Percentiles rank a stretch among this genome's conserved stretches.
Evolutionary conservation across 2,888 invertebrate genomes (phyloP).

Genomic region (Noctua pronuba): DNA sequence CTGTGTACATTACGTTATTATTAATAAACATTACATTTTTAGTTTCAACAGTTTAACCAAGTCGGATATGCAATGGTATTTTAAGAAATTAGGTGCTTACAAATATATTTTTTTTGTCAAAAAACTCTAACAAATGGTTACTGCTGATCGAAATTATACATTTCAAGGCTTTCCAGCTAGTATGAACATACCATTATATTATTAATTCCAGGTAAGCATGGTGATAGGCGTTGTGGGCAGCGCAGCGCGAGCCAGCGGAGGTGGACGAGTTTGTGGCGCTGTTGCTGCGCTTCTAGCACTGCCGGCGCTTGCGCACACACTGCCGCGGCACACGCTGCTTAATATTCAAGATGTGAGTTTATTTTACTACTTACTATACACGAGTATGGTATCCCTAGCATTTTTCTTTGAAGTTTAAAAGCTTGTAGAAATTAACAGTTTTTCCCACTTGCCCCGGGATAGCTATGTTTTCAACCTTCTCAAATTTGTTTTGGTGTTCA

Average conservation of each 20-base stretch:
- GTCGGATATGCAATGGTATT: no score
- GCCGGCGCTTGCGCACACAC: constrained; percentile 81
- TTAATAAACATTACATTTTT: no score
- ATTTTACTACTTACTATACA: not conserved
- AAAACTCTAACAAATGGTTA: not conserved
- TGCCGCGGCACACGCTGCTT: constrained; percentile 85
- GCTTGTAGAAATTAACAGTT: not conserved
- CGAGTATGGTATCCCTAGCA: not conserved
- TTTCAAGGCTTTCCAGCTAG: not conserved
- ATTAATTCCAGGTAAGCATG: constrained; percentile 82
- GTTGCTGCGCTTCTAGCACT: constrained; percentile 86
- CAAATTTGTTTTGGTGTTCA: not conserved
- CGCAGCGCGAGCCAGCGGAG: constrained; percentile 76
- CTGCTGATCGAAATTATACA: not conserved
- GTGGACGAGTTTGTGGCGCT: constrained; percentile 86
- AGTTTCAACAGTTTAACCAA: no score
- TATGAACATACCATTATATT: not conserved
- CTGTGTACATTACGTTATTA: no score
- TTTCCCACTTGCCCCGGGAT: not conserved
- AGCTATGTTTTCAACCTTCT: not conserved
- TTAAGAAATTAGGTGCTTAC: no score
- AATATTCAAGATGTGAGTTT: constrained; percentile 85
- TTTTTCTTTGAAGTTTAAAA: not conserved
- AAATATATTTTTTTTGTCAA: no score
- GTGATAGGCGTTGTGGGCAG: constrained; percentile 85